phyloP scores from a whole-genome alignment of 2,888 invertebrate species.

The Gisinianus flammeolus region DNA sequence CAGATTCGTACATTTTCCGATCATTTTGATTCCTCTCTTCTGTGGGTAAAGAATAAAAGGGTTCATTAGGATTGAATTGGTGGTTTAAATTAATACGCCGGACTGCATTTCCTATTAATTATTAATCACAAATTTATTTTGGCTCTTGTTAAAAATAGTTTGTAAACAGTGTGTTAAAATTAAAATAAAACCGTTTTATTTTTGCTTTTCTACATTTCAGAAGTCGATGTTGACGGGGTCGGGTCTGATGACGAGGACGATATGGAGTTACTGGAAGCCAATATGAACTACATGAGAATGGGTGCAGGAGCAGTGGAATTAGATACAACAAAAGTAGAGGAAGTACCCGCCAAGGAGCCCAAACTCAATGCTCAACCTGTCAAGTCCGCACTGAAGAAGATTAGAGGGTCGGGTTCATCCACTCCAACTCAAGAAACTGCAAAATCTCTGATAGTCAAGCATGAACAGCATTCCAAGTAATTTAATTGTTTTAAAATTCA shows the following conservation, averaged over 20 bases:
- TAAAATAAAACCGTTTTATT: no score
- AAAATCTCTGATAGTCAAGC: constrained; percentile 71
- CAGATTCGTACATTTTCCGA: no score
- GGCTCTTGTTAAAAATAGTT: no score
- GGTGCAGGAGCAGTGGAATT: constrained; percentile 63
- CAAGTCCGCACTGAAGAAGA: constrained; percentile 90
- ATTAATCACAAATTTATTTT: no score
- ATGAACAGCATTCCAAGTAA: constrained; percentile 73
- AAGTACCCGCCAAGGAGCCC: constrained; percentile 92
- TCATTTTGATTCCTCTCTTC: no score
- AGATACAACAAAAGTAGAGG: constrained; percentile 85
- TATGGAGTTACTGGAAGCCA: constrained; percentile 60
- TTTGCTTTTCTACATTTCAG: neutral
- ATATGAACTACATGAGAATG: constrained; percentile 54
- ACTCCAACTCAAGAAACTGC: constrained; percentile 74
- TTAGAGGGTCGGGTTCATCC: constrained; percentile 68
- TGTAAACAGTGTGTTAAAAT: no score
- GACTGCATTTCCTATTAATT: no score
- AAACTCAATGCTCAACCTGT: constrained; percentile 88
- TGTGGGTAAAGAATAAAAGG: no score
- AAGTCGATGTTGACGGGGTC: neutral
- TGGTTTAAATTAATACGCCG: no score
- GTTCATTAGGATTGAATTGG: no score
- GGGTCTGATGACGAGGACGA: constrained; percentile 63
- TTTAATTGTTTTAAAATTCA: neutral